A percentile compares a stretch with the other conserved stretches of the same genome.
These are phyloP conservation scores for Cotesia glomerata DNA, from an alignment of 1,140 invertebrate species.

Conservation along the genomic window DNA sequence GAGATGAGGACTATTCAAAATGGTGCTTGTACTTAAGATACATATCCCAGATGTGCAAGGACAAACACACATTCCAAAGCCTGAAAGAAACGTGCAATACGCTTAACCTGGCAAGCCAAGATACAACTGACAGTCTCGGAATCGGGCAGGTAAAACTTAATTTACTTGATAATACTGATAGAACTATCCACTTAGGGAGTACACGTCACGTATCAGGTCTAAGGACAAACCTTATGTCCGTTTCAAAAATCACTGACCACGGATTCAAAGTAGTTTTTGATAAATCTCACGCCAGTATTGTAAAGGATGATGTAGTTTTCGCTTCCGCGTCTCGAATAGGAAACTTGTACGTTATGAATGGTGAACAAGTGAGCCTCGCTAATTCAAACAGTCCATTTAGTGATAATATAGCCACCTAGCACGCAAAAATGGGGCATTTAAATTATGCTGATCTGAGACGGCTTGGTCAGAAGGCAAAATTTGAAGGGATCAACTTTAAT, in stretches of 20 bases:
- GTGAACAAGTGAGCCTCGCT: too few relatives aligned
- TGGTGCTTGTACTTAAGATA: too few relatives aligned
- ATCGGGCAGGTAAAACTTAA: not conserved
- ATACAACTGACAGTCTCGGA: not conserved
- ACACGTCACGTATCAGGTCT: not conserved
- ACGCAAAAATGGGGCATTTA: constrained; percentile 27
- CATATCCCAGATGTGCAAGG: too few relatives aligned
- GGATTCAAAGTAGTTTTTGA: not conserved
- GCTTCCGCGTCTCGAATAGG: too few relatives aligned
- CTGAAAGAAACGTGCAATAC: too few relatives aligned
- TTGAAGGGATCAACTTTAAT: constrained; percentile 19
- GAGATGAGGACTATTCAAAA: too few relatives aligned
- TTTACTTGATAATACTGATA: not conserved
- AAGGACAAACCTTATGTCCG: not conserved
- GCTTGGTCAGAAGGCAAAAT: not conserved
- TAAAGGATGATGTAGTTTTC: too few relatives aligned
- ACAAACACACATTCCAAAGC: too few relatives aligned
- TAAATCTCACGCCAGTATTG: too few relatives aligned
- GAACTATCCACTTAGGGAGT: not conserved
- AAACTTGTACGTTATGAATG: too few relatives aligned
- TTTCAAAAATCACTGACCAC: not conserved
- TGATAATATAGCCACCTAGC: constrained; percentile 25
- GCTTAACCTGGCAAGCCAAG: not conserved
- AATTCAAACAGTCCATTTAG: too few relatives aligned
- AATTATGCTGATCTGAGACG: constrained; percentile 20